Evolutionary conservation across 2,113 vertebrate species (phyloP).

Genomic region (Acanthisitta chloris): DNA sequence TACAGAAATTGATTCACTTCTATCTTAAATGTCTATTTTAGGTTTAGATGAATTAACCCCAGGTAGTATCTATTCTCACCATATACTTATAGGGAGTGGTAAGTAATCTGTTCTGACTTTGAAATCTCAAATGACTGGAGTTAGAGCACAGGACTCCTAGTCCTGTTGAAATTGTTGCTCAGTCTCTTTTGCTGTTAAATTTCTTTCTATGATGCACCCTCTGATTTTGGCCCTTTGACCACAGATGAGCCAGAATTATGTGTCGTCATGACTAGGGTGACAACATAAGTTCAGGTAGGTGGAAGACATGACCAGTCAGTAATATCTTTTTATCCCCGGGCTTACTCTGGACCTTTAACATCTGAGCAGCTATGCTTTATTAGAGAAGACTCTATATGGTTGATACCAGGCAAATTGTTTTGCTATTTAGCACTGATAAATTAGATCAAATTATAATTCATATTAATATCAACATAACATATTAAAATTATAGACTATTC

Average conservation of each 20-base stretch:
- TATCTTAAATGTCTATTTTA: not conserved
- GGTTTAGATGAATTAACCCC: not conserved
- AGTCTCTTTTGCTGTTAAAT: not conserved
- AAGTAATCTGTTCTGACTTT: not conserved
- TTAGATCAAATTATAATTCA: not conserved
- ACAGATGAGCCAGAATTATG: not conserved
- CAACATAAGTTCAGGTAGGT: not conserved
- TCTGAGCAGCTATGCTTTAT: not conserved
- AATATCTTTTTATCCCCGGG: not conserved
- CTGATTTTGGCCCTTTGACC: not conserved
- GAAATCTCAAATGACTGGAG: not conserved
- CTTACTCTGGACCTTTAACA: not conserved
- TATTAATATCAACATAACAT: not conserved
- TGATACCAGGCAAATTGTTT: not conserved
- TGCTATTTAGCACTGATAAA: not conserved
- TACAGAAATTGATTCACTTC: not conserved
- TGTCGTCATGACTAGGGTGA: not conserved
- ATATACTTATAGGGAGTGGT: not conserved
- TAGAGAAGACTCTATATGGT: not conserved
- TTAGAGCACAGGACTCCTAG: not conserved
- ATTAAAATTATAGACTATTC: not conserved
- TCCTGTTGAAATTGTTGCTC: not conserved
- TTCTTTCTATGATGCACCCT: not conserved
- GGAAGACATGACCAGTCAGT: not conserved
- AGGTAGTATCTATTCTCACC: not conserved